phyloP scores from a whole-genome alignment of 1,140 invertebrate genomes.

The Venturia canescens region DNA sequence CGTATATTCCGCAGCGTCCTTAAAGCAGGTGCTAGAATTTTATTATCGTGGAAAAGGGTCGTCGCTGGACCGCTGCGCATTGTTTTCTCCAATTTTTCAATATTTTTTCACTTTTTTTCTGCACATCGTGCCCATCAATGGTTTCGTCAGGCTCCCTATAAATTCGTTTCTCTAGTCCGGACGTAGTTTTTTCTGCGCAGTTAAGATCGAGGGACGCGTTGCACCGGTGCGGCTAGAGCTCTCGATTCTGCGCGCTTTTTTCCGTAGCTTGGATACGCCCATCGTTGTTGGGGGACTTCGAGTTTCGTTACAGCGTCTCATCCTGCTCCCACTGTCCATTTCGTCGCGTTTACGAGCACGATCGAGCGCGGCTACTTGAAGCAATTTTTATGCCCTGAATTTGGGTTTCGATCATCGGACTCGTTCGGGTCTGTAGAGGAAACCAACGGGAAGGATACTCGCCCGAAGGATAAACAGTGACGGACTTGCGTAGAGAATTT shows the following conservation, averaged over 20 bases:
- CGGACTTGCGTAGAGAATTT: too few species aligned
- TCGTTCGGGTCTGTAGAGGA: too few species aligned
- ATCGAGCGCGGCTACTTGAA: not conserved
- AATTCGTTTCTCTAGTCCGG: not conserved
- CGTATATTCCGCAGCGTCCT: slow-evolving; percentile 45
- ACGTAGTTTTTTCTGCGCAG: too few species aligned
- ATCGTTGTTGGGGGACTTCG: slow-evolving; percentile 48
- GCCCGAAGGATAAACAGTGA: too few species aligned
- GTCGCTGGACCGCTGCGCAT: too few species aligned
- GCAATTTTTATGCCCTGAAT: not conserved
- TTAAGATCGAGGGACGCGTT: not conserved
- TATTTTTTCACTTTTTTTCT: slow-evolving; percentile 8
- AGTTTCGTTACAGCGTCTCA: not conserved
- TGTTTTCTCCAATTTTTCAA: not conserved
- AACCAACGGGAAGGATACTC: too few species aligned
- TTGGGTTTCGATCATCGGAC: too few species aligned
- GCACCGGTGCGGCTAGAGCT: slow-evolving; percentile 20
- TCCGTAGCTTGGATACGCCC: slow-evolving; percentile 44
- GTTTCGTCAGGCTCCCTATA: too few species aligned
- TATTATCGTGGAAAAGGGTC: too few species aligned
- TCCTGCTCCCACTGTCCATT: not conserved
- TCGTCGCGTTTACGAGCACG: not conserved
- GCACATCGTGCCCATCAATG: slow-evolving; percentile 15
- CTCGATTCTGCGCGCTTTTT: slow-evolving; percentile 45
- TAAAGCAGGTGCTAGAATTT: slow-evolving; percentile 56